Base-by-base conservation (phyloP, 1,140 invertebrate species). In the Drosophila nigromelanica region DNA sequence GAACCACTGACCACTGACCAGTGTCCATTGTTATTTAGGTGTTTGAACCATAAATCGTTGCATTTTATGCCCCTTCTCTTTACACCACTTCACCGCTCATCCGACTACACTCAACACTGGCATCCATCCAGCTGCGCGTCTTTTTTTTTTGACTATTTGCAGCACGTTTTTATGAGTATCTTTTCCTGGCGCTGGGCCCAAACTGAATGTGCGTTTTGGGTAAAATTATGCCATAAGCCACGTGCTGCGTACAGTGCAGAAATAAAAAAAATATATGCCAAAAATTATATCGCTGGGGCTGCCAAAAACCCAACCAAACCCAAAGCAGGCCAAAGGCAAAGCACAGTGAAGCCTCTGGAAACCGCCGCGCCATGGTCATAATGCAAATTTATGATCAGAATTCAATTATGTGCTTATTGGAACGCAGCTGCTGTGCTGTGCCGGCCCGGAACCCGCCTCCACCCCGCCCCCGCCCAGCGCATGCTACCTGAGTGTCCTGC, bases 311-410 rank as follows among this genome's bases (percentile, higher is more conserved):
- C 10, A 61, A 37, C 27, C 70, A 66, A 60, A 76, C 72, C 74
- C 63, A 80, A 72, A 69, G 69, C 81, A 6, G 27, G 27, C 27
- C 27, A 27, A 27, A 35, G 33, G 33, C 8, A 87, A 87, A 87
- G 71, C 81, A 69, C 45, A 79, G 62, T 62, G 66, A 85, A 85
- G 81, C 80, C 69, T 75, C 54, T 75, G 61, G 74, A 87, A 87
- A 76, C 63, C 67, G 42, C 42, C 68, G 77, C 76, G 79, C 69
- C 63, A 70, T 63, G 68, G 76, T 70, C 76, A 90, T 89, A 89
- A 89, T 89, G 85, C 85, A 89, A 89, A 89, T 89, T 89, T 89
- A 89, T 89, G 81, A 89, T 89, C 85, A 90, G 85, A 89, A 89
- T 89, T 89, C 85, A 89, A 89, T 89, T 89, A 89, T 89, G 86